Conservation (phyloP, 2,797 vertebrate genomes). For the Rousettus madagascariensis region DNA sequence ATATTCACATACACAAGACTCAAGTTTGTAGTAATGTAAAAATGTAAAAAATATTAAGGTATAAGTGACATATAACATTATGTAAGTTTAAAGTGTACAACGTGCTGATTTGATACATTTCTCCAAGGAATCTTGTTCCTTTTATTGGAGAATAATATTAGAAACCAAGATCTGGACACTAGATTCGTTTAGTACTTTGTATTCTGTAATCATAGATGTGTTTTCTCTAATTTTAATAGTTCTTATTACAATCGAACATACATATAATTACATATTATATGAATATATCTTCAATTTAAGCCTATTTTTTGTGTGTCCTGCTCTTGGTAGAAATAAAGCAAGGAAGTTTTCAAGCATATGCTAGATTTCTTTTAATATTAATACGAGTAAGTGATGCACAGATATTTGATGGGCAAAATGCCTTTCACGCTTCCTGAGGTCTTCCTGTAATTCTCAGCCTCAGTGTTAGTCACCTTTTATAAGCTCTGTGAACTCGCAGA, state of each 20-base stretch:
- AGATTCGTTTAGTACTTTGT: background rate
- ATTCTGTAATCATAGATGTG: background rate
- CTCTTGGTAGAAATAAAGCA: background rate
- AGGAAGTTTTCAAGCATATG: background rate
- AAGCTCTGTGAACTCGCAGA: background rate
- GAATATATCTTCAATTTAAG: background rate
- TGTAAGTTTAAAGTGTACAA: background rate
- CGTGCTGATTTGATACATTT: background rate
- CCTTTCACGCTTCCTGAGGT: background rate
- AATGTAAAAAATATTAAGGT: background rate
- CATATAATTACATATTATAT: background rate
- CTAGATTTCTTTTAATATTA: background rate
- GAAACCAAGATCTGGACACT: background rate
- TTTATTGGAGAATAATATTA: background rate
- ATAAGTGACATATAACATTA: background rate
- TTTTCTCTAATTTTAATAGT: constrained; percentile 34
- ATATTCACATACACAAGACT: background rate
- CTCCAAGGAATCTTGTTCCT: background rate
- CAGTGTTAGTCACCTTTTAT: rapidly evolving
- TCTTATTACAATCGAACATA: background rate
- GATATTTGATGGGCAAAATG: background rate
- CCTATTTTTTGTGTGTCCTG: background rate
- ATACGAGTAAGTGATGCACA: background rate
- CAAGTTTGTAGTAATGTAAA: background rate
- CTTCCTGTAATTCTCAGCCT: background rate